These are phyloP conservation scores for Acronicta leporina DNA, from an alignment of 2,888 invertebrate species.

Conservation along the genomic window DNA sequence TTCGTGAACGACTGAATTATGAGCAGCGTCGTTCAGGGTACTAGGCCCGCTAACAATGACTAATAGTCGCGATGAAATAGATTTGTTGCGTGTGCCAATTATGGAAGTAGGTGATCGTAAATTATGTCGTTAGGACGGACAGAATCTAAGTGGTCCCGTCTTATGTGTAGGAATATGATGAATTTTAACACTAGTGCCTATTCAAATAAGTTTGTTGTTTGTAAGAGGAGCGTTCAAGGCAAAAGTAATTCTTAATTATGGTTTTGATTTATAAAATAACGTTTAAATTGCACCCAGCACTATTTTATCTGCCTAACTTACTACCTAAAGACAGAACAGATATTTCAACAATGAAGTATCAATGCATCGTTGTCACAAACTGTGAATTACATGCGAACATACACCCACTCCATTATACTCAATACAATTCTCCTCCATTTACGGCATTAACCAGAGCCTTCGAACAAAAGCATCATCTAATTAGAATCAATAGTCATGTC, in stretches of 20 bases:
- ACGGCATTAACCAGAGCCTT: conserved; percentile 35
- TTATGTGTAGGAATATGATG: conserved; percentile 47
- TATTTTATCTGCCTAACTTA: too few relatives aligned
- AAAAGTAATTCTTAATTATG: not conserved
- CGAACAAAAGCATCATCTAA: conserved; percentile 63
- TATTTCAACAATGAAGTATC: conserved; percentile 35
- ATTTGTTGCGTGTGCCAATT: conserved; percentile 69
- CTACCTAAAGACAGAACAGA: conserved; percentile 22
- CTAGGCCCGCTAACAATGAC: conserved; percentile 61
- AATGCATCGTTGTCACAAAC: conserved; percentile 41
- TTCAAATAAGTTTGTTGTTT: conserved; percentile 11
- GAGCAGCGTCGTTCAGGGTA: conserved; percentile 47
- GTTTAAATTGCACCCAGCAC: too few relatives aligned
- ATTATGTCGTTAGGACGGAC: conserved; percentile 55
- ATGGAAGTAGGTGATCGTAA: conserved; percentile 60
- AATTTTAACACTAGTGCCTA: conserved; percentile 38
- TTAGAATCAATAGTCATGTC: conserved; percentile 71
- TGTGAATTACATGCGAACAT: conserved; percentile 37
- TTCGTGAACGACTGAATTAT: conserved; percentile 51
- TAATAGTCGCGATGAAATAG: conserved; percentile 60
- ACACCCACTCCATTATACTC: conserved; percentile 31
- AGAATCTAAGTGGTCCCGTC: conserved; percentile 44
- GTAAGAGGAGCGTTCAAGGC: conserved; percentile 31
- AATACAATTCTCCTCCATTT: conserved; percentile 34
- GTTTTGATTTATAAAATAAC: not conserved